Percentiles rank a stretch among this genome's conserved stretches.
phyloP scores from a whole-genome alignment of 2,797 vertebrate genomes.

The Sebastes aleutianus region DNA sequence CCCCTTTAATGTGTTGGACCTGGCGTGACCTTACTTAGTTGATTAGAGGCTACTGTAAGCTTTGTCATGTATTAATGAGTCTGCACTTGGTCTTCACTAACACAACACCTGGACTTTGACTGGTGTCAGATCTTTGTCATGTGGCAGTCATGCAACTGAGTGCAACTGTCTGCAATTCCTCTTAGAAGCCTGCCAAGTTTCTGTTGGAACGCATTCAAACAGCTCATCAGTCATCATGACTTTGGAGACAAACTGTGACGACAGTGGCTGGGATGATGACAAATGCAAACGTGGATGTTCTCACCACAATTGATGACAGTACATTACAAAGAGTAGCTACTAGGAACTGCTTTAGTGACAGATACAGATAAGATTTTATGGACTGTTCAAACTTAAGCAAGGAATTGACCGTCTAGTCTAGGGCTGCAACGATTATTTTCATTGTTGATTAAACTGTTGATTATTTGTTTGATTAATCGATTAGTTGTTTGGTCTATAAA shows the following conservation, averaged over 20 bases:
- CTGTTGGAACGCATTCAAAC: conserved; percentile 41
- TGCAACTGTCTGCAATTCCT: conserved; percentile 12
- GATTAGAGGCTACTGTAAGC: conserved; percentile 35
- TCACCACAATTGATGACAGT: background rate
- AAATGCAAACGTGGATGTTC: conserved; percentile 1
- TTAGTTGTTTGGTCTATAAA: no score
- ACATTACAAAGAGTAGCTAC: background rate
- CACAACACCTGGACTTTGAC: conserved; percentile 38
- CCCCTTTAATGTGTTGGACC: background rate
- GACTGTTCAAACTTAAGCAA: background rate
- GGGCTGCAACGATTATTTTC: no score
- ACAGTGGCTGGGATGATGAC: conserved; percentile 15
- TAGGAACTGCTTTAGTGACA: background rate
- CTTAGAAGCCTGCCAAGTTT: conserved; percentile 33
- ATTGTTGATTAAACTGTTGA: no score
- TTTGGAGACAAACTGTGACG: conserved; percentile 35
- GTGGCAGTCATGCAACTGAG: conserved; percentile 10
- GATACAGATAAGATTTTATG: background rate
- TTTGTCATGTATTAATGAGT: conserved; percentile 1
- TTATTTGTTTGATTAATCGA: no score
- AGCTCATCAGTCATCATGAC: conserved; percentile 42
- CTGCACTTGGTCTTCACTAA: background rate
- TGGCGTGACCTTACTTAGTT: background rate
- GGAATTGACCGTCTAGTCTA: background rate
- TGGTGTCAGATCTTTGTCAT: conserved; percentile 34